Percentiles rank a stretch among this genome's conserved stretches.
These are phyloP conservation scores for Ips typographus DNA, from an alignment of 1,140 invertebrate species.

Conservation along the genomic window DNA sequence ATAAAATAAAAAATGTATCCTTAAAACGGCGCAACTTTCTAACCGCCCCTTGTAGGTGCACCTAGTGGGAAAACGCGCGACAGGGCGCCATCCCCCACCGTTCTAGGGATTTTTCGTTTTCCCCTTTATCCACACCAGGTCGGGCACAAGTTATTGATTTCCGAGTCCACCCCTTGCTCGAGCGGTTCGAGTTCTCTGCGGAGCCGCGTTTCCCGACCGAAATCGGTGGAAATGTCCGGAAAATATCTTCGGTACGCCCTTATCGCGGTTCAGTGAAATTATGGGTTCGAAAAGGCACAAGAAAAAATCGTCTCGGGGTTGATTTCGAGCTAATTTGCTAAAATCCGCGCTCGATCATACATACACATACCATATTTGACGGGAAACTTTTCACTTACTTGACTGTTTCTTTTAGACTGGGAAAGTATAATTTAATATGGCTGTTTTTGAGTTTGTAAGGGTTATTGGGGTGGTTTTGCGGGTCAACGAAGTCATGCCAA, in stretches of 20 bases:
- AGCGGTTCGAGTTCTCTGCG: constrained; percentile 18
- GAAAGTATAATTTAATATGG: constrained; percentile 7
- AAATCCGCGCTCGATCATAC: background rate
- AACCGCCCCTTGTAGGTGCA: constrained; percentile 2
- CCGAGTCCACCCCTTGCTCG: constrained; percentile 24
- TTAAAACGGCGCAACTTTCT: background rate
- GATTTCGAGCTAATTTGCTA: constrained; percentile 7
- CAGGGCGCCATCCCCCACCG: background rate
- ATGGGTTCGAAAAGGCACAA: constrained; percentile 20
- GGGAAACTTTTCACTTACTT: background rate
- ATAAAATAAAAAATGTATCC: background rate
- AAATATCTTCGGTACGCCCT: constrained; percentile 4
- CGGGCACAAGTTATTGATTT: constrained; percentile 26
- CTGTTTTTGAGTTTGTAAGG: background rate
- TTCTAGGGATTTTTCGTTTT: constrained; percentile 25
- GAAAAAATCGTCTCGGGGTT: constrained; percentile 13
- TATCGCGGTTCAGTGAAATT: background rate
- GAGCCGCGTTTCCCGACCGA: constrained; percentile 18
- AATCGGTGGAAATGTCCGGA: constrained; percentile 25
- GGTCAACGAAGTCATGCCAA: background rate
- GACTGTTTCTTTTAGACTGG: background rate
- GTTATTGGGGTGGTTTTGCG: background rate
- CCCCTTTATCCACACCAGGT: constrained; percentile 10
- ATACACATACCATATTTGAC: background rate
- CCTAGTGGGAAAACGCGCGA: constrained; percentile 8